A percentile compares a stretch with the other conserved stretches of the same genome.
These are phyloP conservation scores for Myodes glareolus DNA, from an alignment of 2,113 vertebrate genomes.

Conservation along the genomic window DNA sequence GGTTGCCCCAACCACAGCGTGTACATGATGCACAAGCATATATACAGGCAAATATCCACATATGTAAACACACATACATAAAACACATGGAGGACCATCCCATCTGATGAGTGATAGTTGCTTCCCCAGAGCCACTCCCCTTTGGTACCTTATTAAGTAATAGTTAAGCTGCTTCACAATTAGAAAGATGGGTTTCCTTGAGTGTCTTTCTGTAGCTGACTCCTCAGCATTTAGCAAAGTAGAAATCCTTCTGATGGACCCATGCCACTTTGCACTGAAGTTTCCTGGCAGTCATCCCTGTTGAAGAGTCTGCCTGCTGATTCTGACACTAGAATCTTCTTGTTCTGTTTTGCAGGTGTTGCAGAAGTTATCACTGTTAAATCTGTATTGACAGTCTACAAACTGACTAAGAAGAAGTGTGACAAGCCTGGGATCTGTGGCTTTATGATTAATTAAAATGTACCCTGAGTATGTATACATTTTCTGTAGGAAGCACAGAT, in stretches of 20 bases:
- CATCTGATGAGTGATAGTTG: background rate
- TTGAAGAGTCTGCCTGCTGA: background rate
- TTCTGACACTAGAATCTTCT: background rate
- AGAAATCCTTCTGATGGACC: background rate
- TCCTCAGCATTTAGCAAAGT: background rate
- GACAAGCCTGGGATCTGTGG: background rate
- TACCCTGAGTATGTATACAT: constrained; percentile 42
- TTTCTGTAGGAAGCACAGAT: constrained; percentile 50
- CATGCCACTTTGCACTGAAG: too few relatives aligned
- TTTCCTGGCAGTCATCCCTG: background rate
- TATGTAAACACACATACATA: background rate
- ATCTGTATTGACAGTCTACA: background rate
- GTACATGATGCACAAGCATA: background rate
- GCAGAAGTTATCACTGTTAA: background rate
- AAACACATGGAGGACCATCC: background rate
- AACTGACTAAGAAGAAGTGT: constrained; percentile 15
- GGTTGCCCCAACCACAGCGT: background rate
- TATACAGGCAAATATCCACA: background rate
- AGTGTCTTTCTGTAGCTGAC: background rate
- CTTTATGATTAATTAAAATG: constrained; percentile 58
- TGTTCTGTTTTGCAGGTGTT: background rate
- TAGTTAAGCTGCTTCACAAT: background rate
- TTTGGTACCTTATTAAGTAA: background rate
- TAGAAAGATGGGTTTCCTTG: background rate
- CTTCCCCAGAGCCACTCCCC: background rate